Conservation (phyloP, 2,888 invertebrate genomes). For the Thecocarcelia acutangulata region DNA sequence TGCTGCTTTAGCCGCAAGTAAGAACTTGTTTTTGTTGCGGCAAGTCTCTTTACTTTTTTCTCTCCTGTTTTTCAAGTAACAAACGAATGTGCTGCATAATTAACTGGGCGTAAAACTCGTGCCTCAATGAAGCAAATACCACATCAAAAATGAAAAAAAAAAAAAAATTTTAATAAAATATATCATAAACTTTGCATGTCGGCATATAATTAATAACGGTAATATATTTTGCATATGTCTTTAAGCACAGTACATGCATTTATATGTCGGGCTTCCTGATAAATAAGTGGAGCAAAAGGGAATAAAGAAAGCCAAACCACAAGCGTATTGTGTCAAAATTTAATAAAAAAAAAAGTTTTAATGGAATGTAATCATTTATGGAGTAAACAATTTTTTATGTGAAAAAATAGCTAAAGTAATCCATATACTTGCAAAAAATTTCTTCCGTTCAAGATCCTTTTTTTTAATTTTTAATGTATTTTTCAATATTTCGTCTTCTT, state of each 20-base stretch:
- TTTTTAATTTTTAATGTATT: no score
- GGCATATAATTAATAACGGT: slow-evolving; percentile 73
- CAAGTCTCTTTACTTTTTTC: not conserved
- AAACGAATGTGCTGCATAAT: slow-evolving; percentile 40
- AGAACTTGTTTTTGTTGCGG: not conserved
- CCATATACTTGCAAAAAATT: no score
- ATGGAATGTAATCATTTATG: no score
- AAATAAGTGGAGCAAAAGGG: not conserved
- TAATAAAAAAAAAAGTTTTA: no score
- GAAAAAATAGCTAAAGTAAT: no score
- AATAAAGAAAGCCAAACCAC: not conserved
- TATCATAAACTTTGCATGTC: slow-evolving; percentile 72
- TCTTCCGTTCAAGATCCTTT: no score
- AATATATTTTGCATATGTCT: slow-evolving; percentile 71
- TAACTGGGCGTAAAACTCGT: slow-evolving; percentile 69
- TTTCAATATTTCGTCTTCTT: no score
- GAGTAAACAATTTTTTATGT: no score
- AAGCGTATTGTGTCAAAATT: no score
- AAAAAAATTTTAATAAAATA: slow-evolving; percentile 56
- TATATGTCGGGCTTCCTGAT: not conserved
- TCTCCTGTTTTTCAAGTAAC: slow-evolving; percentile 1
- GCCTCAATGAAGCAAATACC: slow-evolving; percentile 28
- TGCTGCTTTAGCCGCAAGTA: not conserved
- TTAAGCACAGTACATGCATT: slow-evolving; percentile 7
- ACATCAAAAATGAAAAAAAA: slow-evolving; percentile 13